Evolutionary conservation across 2,888 invertebrate species (phyloP).

Genomic region (Macropis europaea): DNA sequence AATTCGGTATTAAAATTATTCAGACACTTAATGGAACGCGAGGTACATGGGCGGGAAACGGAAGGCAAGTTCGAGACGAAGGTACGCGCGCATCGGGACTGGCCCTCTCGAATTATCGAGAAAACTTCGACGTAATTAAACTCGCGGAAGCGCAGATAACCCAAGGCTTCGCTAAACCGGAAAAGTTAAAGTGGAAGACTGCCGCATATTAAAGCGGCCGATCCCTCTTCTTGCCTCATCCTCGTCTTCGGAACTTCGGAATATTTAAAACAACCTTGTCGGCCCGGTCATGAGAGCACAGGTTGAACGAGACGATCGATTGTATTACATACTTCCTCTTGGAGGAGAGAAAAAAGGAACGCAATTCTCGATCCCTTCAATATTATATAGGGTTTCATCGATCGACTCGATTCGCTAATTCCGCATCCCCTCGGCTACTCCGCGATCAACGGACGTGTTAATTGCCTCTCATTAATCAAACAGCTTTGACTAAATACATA

Average conservation of each 20-base stretch:
- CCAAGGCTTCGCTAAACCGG: slow-evolving; percentile 69
- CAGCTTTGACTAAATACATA: slow-evolving; percentile 36
- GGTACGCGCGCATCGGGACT: slow-evolving; percentile 69
- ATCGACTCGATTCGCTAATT: slow-evolving; percentile 18
- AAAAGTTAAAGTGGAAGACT: slow-evolving; percentile 76
- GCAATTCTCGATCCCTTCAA: slow-evolving; percentile 3
- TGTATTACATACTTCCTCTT: slow-evolving; percentile 15
- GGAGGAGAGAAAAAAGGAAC: neutral
- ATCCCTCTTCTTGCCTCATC: slow-evolving; percentile 42
- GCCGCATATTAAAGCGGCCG: slow-evolving; percentile 69
- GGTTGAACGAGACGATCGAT: slow-evolving; percentile 25
- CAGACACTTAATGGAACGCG: slow-evolving; percentile 43
- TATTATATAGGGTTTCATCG: slow-evolving; percentile 25
- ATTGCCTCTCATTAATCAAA: slow-evolving; percentile 48
- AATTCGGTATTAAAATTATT: slow-evolving; percentile 54
- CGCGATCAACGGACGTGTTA: slow-evolving; percentile 23
- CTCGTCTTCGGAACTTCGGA: slow-evolving; percentile 44
- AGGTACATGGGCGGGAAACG: slow-evolving; percentile 43
- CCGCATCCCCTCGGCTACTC: neutral
- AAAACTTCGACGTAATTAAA: slow-evolving; percentile 77
- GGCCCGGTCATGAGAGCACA: slow-evolving; percentile 27
- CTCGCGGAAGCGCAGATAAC: slow-evolving; percentile 74
- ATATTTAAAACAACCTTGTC: slow-evolving; percentile 62
- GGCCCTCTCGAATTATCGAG: slow-evolving; percentile 74
- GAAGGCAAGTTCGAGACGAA: slow-evolving; percentile 59